Percentiles rank a stretch among this genome's conserved stretches.
Evolutionary conservation across 2,888 invertebrate genomes (phyloP).

Genomic region (Amiota minor): DNA sequence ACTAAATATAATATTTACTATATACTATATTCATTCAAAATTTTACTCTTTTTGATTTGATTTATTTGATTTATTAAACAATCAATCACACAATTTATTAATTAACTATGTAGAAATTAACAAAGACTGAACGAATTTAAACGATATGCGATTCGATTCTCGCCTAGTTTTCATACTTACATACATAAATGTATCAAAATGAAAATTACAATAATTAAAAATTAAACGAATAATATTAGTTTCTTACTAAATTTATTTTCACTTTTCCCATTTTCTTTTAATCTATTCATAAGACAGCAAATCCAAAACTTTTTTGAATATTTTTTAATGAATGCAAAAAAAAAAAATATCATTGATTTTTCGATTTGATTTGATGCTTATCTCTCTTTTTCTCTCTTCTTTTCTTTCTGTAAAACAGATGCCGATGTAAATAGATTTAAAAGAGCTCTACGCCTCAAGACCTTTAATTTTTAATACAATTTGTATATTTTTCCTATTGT

Average conservation of each 20-base stretch:
- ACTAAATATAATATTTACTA: not conserved
- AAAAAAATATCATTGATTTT: not conserved
- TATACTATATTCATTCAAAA: not conserved
- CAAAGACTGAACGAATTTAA: conserved; percentile 62
- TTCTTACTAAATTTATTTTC: not conserved
- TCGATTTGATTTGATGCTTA: not conserved
- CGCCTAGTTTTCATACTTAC: too few relatives aligned
- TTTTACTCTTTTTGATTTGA: not conserved
- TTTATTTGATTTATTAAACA: conserved; percentile 1
- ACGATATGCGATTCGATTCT: conserved; percentile 33
- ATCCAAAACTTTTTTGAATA: not conserved
- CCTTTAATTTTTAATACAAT: conserved; percentile 34
- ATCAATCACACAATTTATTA: conserved; percentile 43
- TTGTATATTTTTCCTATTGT: too few relatives aligned
- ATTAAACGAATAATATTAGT: conserved; percentile 25
- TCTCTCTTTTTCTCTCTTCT: conserved; percentile 15
- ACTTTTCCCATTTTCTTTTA: not conserved
- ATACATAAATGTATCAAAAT: too few relatives aligned
- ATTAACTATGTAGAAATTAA: conserved; percentile 51
- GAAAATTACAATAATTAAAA: not conserved
- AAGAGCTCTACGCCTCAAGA: conserved; percentile 32
- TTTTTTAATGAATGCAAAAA: not conserved
- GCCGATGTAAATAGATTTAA: conserved; percentile 38
- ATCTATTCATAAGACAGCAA: not conserved
- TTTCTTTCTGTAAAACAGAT: conserved; percentile 35